phyloP scores from a whole-genome alignment of 2,888 invertebrate genomes.

The Plagodis dolabraria region DNA sequence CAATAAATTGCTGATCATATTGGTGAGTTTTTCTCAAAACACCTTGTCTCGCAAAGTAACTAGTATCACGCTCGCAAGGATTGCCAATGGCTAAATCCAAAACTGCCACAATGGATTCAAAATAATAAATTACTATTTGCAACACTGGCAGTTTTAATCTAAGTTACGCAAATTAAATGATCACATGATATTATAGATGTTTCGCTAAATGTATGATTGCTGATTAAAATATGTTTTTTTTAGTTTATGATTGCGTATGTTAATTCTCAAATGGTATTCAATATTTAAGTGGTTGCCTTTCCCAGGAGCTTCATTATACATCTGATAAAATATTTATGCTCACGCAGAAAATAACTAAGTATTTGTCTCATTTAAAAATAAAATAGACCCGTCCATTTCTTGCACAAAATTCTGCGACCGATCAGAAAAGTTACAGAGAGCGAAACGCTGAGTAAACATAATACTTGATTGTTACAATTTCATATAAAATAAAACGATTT shows the following conservation, averaged over 20 bases:
- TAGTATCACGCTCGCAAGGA: slow-evolving; percentile 43
- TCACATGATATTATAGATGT: slow-evolving; percentile 14
- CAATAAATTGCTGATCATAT: too few relatives aligned
- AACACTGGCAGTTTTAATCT: slow-evolving; percentile 53
- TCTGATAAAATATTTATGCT: too few relatives aligned
- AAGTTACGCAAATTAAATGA: slow-evolving; percentile 34
- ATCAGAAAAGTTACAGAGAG: slow-evolving; percentile 47
- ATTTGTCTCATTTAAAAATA: too few relatives aligned
- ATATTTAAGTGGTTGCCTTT: background rate
- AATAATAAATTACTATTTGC: slow-evolving; percentile 48
- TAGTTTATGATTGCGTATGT: slow-evolving; percentile 1
- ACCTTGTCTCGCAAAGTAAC: slow-evolving; percentile 32
- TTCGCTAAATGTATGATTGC: slow-evolving; percentile 10
- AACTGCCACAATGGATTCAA: slow-evolving; percentile 45
- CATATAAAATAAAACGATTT: slow-evolving; percentile 45
- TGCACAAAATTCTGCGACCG: slow-evolving; percentile 27
- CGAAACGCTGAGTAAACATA: slow-evolving; percentile 36
- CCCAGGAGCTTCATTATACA: too few relatives aligned
- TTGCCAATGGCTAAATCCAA: slow-evolving; percentile 47
- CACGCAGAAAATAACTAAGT: too few relatives aligned
- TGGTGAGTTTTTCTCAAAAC: too few relatives aligned
- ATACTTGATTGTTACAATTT: slow-evolving; percentile 48
- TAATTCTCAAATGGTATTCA: slow-evolving; percentile 1
- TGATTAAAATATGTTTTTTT: slow-evolving; percentile 1
- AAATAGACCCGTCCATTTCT: background rate